phyloP scores from a whole-genome alignment of 2,113 vertebrate genomes.

The Smithornis capensis region DNA sequence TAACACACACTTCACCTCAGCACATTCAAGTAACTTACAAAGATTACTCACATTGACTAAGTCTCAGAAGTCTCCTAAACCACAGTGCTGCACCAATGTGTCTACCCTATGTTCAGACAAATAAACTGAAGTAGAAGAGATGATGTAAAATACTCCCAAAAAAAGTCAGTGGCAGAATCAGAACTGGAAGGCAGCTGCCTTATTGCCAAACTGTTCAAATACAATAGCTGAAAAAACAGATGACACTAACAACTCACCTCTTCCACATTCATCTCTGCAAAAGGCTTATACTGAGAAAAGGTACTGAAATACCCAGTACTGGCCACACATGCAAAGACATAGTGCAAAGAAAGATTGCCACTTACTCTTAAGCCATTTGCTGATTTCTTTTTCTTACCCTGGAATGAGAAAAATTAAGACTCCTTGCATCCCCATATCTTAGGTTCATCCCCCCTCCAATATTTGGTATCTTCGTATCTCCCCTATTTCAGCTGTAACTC shows the following conservation, averaged over 20 bases:
- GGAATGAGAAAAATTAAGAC: neutral
- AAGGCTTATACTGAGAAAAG: neutral
- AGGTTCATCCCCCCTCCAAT: neutral
- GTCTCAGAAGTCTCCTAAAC: neutral
- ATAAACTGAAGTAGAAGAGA: neutral
- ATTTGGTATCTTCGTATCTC: neutral
- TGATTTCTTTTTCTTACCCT: neutral
- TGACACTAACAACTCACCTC: neutral
- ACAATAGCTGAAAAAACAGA: neutral
- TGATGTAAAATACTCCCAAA: neutral
- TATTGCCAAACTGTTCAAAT: neutral
- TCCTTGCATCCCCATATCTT: neutral
- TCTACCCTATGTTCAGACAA: neutral
- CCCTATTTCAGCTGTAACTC: neutral
- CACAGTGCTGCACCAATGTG: neutral
- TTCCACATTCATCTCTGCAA: neutral
- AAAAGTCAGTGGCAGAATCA: neutral
- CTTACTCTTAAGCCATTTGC: neutral
- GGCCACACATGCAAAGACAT: rapidly evolving
- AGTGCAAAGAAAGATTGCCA: neutral
- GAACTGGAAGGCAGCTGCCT: neutral
- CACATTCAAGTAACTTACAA: neutral
- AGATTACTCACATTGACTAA: neutral
- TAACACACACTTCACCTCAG: neutral
- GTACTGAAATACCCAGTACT: neutral